Evolutionary conservation across 2,113 vertebrate species (phyloP).

Genomic region (Amazona guildingii): DNA sequence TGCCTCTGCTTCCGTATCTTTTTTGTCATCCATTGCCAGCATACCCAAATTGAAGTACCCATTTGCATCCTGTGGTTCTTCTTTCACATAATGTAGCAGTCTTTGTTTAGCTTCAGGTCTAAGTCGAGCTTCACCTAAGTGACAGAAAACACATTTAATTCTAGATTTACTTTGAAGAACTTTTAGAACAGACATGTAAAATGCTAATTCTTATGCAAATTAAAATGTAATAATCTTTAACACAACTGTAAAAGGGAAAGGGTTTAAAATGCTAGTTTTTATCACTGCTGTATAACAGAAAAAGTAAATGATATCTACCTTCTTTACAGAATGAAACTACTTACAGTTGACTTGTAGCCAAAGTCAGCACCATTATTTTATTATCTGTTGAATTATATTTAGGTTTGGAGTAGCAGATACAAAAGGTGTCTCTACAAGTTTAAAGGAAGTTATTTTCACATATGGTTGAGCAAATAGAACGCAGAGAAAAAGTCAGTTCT

Average conservation of each 20-base stretch:
- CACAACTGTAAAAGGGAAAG: background rate
- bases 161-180: background rate
- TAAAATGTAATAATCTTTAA: background rate
- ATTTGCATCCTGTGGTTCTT: constrained; percentile 93
- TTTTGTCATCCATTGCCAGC: constrained; percentile 96
- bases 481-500: background rate
- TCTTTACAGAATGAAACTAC: background rate
- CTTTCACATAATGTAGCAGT: constrained; percentile 88
- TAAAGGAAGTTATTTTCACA: background rate
- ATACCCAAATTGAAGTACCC: constrained; percentile 99
- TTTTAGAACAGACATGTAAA: background rate
- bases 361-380: background rate
- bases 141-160: background rate
- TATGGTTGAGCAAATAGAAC: background rate
- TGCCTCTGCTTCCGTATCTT: constrained; percentile 86
- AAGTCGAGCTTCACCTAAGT: constrained; percentile 86
- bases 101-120: constrained; percentile 93
- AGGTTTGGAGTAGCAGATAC: background rate
- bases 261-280: background rate
- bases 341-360: background rate
- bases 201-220: background rate
- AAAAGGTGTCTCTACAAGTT: background rate
- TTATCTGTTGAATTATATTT: background rate
- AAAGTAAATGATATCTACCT: background rate
- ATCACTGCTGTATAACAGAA: background rate